Evolutionary conservation across 2,888 invertebrate species (phyloP).

Genomic region (Ametastegia equiseti): DNA sequence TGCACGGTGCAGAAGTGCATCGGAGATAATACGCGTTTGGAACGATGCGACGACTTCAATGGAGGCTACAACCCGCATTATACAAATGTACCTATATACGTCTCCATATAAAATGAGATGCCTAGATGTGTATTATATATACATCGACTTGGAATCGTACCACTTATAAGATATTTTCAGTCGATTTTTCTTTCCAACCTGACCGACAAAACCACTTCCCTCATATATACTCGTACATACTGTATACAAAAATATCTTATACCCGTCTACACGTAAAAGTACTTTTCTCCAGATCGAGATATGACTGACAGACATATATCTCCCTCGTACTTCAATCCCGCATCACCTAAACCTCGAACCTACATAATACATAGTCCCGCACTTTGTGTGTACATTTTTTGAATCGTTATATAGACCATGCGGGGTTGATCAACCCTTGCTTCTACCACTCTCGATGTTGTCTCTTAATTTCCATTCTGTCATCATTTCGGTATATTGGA

Average conservation of each 20-base stretch:
- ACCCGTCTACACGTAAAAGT: slow-evolving; percentile 29
- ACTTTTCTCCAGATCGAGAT: slow-evolving; percentile 10
- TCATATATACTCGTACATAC: not conserved
- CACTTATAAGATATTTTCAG: not conserved
- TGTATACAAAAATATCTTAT: slow-evolving; percentile 1
- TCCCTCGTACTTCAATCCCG: not conserved
- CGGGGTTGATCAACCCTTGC: not conserved
- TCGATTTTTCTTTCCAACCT: slow-evolving; percentile 6
- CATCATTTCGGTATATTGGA: not conserved
- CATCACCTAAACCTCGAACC: not conserved
- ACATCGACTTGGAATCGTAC: not conserved
- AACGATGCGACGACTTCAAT: slow-evolving; percentile 2
- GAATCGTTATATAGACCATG: not conserved
- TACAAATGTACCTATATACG: slow-evolving; percentile 12
- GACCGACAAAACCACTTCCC: slow-evolving; percentile 16
- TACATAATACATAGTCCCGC: not conserved
- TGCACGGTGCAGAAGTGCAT: slow-evolving; percentile 12
- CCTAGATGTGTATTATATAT: not conserved
- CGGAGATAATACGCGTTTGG: slow-evolving; percentile 19
- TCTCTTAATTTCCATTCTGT: not conserved
- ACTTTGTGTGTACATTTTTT: not conserved
- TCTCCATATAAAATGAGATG: not conserved
- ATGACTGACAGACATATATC: slow-evolving; percentile 3
- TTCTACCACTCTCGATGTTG: not conserved
- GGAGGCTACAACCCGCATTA: slow-evolving; percentile 13